phyloP scores from a whole-genome alignment of 2,888 invertebrate species.

The Diaphora mendica region DNA sequence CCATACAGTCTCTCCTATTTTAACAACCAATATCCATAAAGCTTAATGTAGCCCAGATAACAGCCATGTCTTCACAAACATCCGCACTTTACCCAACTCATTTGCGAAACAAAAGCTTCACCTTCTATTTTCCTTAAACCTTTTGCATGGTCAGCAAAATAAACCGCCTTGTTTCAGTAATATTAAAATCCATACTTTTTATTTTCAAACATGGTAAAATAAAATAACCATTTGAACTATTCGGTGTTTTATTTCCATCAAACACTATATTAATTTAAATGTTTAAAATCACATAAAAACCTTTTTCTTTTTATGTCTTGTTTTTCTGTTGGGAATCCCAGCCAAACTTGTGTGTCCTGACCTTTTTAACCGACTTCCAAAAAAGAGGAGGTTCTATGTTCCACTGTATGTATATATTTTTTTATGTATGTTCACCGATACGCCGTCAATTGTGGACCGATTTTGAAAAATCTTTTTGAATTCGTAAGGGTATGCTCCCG shows the following conservation, averaged over 20 bases:
- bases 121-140: conserved; percentile 39
- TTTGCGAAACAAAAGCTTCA: conserved; percentile 52
- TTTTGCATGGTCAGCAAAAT: conserved; percentile 13
- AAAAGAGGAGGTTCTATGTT: too few relatives aligned
- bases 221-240: background rate
- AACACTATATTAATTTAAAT: background rate
- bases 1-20: conserved; percentile 39
- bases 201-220: background rate
- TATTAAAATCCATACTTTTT: background rate
- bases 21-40: conserved; percentile 53
- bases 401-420: too few relatives aligned
- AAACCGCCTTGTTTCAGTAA: background rate
- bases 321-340: too few relatives aligned
- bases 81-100: conserved; percentile 55
- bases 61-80: conserved; percentile 54
- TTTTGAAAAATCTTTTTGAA: too few relatives aligned
- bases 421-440: too few relatives aligned
- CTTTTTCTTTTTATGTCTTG: too few relatives aligned
- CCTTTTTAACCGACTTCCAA: too few relatives aligned
- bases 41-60: conserved; percentile 47
- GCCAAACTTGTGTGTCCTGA: too few relatives aligned
- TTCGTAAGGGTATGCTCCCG: too few relatives aligned
- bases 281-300: background rate
- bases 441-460: too few relatives aligned
- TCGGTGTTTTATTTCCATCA: too few relatives aligned